Conservation (phyloP, 2,113 vertebrate genomes). For the Chionodraco myersi region DNA sequence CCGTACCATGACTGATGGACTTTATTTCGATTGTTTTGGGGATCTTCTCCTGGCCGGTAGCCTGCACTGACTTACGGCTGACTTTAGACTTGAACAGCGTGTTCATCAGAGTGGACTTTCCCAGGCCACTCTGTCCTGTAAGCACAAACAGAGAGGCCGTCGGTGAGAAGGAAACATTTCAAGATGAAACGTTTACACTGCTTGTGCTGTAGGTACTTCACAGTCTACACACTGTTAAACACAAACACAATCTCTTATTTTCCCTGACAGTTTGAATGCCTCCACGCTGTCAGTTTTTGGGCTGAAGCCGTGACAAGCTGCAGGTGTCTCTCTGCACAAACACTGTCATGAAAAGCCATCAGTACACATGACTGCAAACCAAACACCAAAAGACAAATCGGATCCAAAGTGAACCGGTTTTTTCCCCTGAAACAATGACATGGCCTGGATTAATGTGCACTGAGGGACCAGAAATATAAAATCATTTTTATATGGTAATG, state of each 20-base stretch:
- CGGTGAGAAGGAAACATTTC: constrained; percentile 15
- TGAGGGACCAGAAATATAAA: not conserved
- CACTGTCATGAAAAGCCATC: constrained; percentile 17
- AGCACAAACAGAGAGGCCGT: constrained; percentile 17
- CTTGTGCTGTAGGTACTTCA: not conserved
- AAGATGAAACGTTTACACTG: not conserved
- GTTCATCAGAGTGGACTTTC: constrained; percentile 98
- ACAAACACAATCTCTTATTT: constrained; percentile 13
- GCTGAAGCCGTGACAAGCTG: constrained; percentile 30
- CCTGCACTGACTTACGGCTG: constrained; percentile 94
- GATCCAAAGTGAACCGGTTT: not conserved
- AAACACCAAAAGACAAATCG: constrained; percentile 13
- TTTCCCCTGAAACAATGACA: not conserved
- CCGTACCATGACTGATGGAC: constrained; percentile 94
- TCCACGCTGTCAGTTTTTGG: constrained; percentile 10
- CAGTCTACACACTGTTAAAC: constrained; percentile 1
- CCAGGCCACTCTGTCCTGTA: constrained; percentile 95
- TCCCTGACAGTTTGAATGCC: not conserved
- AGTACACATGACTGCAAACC: constrained; percentile 1
- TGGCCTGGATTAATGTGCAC: not conserved
- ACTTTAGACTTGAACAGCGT: constrained; percentile 99
- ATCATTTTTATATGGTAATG: too few relatives aligned
- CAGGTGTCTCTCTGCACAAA: constrained; percentile 46
- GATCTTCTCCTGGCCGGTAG: constrained; percentile 91
- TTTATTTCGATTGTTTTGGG: constrained; percentile 99